These are phyloP conservation scores for Callaeas wilsoni DNA, from an alignment of 2,113 vertebrate species.

Conservation along the genomic window DNA sequence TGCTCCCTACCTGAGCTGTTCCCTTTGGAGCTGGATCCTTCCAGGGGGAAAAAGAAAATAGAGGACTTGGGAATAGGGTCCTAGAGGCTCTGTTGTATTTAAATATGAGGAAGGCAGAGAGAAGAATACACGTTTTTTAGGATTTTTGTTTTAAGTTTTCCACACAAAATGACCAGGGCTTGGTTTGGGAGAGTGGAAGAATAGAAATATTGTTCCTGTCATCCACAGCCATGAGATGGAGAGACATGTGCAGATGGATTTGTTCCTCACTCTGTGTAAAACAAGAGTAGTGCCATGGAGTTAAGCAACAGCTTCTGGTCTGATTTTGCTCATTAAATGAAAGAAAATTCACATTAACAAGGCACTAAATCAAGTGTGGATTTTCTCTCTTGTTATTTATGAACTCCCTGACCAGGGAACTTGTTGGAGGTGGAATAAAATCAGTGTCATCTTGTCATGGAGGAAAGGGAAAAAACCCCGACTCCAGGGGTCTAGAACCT, in stretches of 20 bases:
- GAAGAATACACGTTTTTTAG: neutral
- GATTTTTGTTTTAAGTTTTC: neutral
- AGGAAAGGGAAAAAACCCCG: neutral
- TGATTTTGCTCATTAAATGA: neutral
- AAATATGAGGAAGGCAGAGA: neutral
- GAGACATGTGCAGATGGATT: neutral
- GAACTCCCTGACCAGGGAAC: neutral
- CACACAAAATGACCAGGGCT: neutral
- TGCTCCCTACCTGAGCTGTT: neutral
- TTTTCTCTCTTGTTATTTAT: neutral
- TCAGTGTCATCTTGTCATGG: neutral
- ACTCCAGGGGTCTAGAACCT: neutral
- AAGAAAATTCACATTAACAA: neutral
- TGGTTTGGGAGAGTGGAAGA: neutral
- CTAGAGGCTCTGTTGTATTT: fast-evolving
- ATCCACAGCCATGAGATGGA: neutral
- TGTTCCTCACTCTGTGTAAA: neutral
- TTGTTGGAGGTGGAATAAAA: neutral
- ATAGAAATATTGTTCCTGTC: neutral
- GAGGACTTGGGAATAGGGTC: too few species aligned
- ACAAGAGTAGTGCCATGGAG: neutral
- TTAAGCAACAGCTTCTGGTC: neutral
- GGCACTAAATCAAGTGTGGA: neutral
- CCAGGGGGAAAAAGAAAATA: neutral
- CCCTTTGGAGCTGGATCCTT: neutral